Evolutionary conservation across 2,113 vertebrate species (phyloP).

Genomic region (Triplophysa dalaica): DNA sequence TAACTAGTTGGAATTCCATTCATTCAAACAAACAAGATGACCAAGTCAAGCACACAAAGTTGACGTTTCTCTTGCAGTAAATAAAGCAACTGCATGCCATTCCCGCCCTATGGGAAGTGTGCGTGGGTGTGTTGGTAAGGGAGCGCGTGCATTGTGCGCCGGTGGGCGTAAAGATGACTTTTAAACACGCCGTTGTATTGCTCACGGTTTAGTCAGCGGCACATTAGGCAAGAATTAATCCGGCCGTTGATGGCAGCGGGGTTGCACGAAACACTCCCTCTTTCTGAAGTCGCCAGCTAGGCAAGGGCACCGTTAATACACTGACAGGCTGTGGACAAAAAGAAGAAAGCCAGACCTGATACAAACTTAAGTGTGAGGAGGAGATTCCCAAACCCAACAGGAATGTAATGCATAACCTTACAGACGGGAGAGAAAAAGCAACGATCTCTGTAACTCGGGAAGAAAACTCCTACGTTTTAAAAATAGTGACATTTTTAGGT

Average conservation of each 20-base stretch:
- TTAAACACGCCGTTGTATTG: conserved; percentile 16
- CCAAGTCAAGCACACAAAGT: neutral
- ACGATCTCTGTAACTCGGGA: neutral
- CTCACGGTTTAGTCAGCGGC: conserved; percentile 31
- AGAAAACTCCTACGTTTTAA: neutral
- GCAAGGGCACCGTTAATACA: neutral
- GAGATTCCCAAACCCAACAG: conserved; percentile 62
- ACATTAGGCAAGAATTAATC: conserved; percentile 25
- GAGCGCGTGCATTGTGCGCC: conserved; percentile 3
- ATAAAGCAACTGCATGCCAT: conserved; percentile 24
- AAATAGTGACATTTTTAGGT: neutral
- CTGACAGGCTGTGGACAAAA: conserved; percentile 15
- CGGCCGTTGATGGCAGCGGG: neutral
- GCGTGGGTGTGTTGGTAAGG: neutral
- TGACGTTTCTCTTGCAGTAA: neutral
- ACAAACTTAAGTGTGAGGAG: conserved; percentile 58
- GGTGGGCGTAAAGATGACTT: conserved; percentile 22
- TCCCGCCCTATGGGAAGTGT: conserved; percentile 24
- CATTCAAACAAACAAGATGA: neutral
- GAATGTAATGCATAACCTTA: conserved; percentile 5
- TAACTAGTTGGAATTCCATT: too few relatives aligned
- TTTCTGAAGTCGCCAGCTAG: neutral
- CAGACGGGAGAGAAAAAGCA: neutral
- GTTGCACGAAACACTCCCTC: neutral
- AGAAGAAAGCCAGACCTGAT: conserved; percentile 55